Evolutionary conservation across 35 echinoderm and acorn worm genomes (phyloP).

Genomic region (Ophiothrix spiculata): DNA sequence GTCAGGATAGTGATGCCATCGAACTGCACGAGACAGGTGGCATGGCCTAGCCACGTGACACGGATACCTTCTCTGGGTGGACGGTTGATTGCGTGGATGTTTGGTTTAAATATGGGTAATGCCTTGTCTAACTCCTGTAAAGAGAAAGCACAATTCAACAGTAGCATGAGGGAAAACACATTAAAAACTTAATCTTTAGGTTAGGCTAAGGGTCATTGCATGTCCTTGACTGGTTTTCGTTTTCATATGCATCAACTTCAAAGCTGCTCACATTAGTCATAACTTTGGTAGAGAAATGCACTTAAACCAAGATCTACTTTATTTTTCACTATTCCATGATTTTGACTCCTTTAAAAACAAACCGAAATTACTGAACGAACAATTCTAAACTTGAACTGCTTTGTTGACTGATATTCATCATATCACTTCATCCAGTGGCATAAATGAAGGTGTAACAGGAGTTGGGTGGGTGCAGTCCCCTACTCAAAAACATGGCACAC

Average conservation of each 20-base stretch:
- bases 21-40: constrained; percentile 75
- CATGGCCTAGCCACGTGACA: constrained; percentile 92
- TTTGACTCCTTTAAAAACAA: neutral
- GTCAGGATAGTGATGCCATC: constrained; percentile 90
- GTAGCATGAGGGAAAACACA: neutral
- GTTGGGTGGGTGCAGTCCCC: neutral
- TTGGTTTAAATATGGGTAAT: constrained; percentile 63
- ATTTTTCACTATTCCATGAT: neutral
- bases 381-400: neutral
- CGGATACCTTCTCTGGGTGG: constrained; percentile 52
- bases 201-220: neutral
- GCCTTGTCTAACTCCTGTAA: constrained; percentile 69
- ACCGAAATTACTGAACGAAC: neutral
- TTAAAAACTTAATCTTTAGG: neutral
- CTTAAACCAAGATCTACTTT: neutral
- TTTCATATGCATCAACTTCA: neutral
- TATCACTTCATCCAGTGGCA: neutral
- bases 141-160: neutral
- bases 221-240: neutral
- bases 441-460: neutral
- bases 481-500: too few relatives aligned
- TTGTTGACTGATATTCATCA: too few relatives aligned
- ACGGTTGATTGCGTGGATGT: constrained; percentile 42
- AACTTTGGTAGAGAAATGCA: neutral
- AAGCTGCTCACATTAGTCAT: neutral